phyloP scores from a whole-genome alignment of 2,113 vertebrate genomes.

The Columba janthina region DNA sequence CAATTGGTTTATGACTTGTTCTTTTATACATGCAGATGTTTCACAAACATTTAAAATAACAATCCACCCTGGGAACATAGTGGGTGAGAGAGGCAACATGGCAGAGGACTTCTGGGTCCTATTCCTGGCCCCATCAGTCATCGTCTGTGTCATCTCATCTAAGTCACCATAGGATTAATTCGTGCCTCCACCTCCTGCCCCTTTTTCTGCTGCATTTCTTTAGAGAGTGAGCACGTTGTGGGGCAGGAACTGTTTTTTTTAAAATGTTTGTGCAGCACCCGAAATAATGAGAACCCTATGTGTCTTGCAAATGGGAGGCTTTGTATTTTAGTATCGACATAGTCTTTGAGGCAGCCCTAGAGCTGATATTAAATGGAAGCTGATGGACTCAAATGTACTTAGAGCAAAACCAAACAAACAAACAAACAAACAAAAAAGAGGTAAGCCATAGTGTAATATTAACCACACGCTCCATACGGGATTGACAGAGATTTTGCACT shows the following conservation, averaged over 20 bases:
- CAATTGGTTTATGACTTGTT: constrained; percentile 13
- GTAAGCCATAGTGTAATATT: not conserved
- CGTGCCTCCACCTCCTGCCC: not conserved
- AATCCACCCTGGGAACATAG: not conserved
- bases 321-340: not conserved
- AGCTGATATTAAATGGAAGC: not conserved
- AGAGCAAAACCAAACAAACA: not conserved
- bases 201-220: not conserved
- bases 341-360: not conserved
- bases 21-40: constrained; percentile 37
- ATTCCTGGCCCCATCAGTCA: not conserved
- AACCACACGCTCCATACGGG: not conserved
- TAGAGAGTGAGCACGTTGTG: not conserved
- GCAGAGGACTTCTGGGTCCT: not conserved
- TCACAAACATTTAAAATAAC: constrained; percentile 17
- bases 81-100: not conserved
- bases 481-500: constrained; percentile 7
- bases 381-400: not conserved
- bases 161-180: not conserved
- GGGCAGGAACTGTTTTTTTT: not conserved
- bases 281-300: not conserved
- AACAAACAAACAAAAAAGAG: not conserved
- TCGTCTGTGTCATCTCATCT: not conserved
- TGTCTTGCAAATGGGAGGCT: not conserved
- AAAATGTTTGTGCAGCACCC: not conserved